Percentiles rank a stretch among this genome's conserved stretches.
These are phyloP conservation scores for Procambarus virginalis DNA, from an alignment of 1,140 invertebrate genomes.

Conservation along the genomic window DNA sequence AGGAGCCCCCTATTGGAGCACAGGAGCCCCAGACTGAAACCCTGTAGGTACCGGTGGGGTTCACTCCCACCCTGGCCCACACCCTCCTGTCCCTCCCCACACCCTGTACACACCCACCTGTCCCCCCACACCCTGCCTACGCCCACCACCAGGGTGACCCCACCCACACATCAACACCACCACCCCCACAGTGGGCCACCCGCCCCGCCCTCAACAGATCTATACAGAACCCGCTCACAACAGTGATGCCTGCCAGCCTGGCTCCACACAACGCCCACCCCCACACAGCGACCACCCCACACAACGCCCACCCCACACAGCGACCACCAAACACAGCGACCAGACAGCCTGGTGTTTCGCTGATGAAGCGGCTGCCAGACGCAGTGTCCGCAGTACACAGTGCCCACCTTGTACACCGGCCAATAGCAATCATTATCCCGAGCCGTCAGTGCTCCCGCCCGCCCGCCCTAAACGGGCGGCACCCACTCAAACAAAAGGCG, in stretches of 20 bases:
- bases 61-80: background rate
- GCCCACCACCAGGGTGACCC: background rate
- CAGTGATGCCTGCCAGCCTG: background rate
- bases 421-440: slow-evolving; percentile 33
- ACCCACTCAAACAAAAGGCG: slow-evolving; percentile 22
- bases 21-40: too few relatives aligned
- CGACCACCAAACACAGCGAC: background rate
- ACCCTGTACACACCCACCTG: background rate
- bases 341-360: background rate
- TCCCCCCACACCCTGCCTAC: background rate
- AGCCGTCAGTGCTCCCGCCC: background rate
- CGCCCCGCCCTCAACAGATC: slow-evolving; percentile 18
- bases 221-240: slow-evolving; percentile 8
- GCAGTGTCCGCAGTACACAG: slow-evolving; percentile 32
- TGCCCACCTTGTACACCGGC: background rate
- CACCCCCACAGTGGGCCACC: background rate
- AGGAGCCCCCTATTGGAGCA: too few relatives aligned
- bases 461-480: background rate
- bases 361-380: slow-evolving; percentile 27
- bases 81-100: background rate
- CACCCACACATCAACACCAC: background rate
- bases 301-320: background rate
- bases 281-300: background rate
- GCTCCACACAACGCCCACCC: background rate
- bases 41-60: too few relatives aligned